Percentiles rank a stretch among this genome's conserved stretches.
Conservation (phyloP, 1,140 invertebrate genomes). For the Drosophila athabasca region DNA sequence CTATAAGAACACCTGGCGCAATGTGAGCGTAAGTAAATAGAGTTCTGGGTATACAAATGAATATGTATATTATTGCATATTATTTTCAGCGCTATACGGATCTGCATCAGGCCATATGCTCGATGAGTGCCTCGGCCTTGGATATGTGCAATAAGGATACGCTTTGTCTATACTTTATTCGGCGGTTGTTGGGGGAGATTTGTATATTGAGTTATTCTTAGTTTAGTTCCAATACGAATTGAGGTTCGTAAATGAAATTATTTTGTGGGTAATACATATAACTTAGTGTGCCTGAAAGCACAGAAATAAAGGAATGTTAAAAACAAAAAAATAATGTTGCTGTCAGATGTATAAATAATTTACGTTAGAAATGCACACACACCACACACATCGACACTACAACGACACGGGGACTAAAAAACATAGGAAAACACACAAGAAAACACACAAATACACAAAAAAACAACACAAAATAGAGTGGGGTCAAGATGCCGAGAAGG, state of each 20-base stretch:
- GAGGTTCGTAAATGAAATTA: too few relatives aligned
- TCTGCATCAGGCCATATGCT: slow-evolving; percentile 64
- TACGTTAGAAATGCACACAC: slow-evolving; percentile 4
- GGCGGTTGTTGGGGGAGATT: slow-evolving; percentile 54
- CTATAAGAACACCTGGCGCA: slow-evolving; percentile 69
- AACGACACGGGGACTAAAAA: not conserved
- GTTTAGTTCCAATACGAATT: not conserved
- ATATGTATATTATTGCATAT: too few relatives aligned
- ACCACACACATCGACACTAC: slow-evolving; percentile 3
- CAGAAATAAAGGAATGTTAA: not conserved
- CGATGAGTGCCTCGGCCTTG: slow-evolving; percentile 46
- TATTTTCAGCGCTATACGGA: slow-evolving; percentile 57
- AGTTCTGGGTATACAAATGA: not conserved
- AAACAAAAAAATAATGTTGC: not conserved
- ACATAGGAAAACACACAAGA: slow-evolving; percentile 15
- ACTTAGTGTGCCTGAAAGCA: not conserved
- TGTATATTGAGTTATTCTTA: slow-evolving; percentile 65
- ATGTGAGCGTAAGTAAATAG: slow-evolving; percentile 56
- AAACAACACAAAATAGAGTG: not conserved
- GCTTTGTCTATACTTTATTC: slow-evolving; percentile 42
- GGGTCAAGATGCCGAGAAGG: slow-evolving; percentile 16
- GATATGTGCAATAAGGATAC: slow-evolving; percentile 55
- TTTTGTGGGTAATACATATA: too few relatives aligned
- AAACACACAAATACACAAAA: slow-evolving; percentile 15
- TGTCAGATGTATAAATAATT: slow-evolving; percentile 7